Conservation (phyloP, 2,113 vertebrate species). For the Stigmatopora nigra region DNA sequence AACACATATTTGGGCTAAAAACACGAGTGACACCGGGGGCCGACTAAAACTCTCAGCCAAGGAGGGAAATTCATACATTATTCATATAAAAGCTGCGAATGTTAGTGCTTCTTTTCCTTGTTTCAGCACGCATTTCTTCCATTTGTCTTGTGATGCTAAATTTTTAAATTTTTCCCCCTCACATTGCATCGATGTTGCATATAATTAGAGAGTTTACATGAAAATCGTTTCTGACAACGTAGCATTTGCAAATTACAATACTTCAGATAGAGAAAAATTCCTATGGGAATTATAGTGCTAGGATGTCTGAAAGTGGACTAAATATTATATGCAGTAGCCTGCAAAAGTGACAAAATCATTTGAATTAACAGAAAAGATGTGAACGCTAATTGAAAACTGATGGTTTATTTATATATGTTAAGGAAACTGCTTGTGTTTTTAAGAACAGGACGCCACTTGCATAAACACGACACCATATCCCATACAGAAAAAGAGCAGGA, state of each 20-base stretch:
- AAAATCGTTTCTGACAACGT: conserved; percentile 95
- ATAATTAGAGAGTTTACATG: conserved; percentile 94
- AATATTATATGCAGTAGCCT: conserved; percentile 86
- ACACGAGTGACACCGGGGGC: conserved; percentile 42
- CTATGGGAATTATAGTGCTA: conserved; percentile 79
- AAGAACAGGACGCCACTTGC: conserved; percentile 50
- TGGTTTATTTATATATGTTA: conserved; percentile 70
- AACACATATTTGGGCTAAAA: conserved; percentile 37
- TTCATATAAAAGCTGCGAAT: conserved; percentile 87
- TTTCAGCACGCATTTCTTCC: conserved; percentile 86
- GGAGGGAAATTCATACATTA: conserved; percentile 82
- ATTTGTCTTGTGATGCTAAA: conserved; percentile 92
- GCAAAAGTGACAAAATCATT: conserved; percentile 93
- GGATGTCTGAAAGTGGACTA: conserved; percentile 79
- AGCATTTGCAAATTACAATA: conserved; percentile 88
- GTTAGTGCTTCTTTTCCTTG: conserved; percentile 81
- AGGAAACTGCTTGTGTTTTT: conserved; percentile 56
- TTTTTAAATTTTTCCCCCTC: conserved; percentile 87
- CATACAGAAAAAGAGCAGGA: conserved; percentile 61
- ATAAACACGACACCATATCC: conserved; percentile 50
- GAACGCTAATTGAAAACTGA: conserved; percentile 64
- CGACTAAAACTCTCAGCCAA: conserved; percentile 36
- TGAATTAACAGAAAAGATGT: conserved; percentile 86
- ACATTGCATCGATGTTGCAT: conserved; percentile 91
- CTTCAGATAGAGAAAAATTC: conserved; percentile 84